These are phyloP conservation scores for Saturnia pavonia DNA, from an alignment of 2,888 invertebrate genomes.

Conservation along the genomic window DNA sequence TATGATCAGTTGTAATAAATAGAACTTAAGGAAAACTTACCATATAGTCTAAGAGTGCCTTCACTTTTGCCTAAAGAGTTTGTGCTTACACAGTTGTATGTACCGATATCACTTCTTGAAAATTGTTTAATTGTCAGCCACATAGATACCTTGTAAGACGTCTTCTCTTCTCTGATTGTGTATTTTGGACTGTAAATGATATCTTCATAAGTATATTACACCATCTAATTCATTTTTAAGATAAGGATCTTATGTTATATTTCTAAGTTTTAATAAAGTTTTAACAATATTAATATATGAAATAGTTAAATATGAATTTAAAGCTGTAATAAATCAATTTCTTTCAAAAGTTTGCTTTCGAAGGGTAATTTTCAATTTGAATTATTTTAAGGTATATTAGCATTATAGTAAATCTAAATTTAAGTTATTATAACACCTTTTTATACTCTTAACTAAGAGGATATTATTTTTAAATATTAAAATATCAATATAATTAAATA, in stretches of 20 bases:
- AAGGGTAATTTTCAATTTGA: neutral
- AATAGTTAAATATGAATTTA: too few relatives aligned
- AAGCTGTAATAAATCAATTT: too few relatives aligned
- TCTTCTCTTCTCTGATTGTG: slow-evolving; percentile 85
- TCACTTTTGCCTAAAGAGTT: slow-evolving; percentile 90
- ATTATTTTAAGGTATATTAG: neutral
- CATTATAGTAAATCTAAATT: neutral
- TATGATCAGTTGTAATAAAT: neutral
- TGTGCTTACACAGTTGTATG: slow-evolving; percentile 90
- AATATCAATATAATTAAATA: neutral
- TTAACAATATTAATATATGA: too few relatives aligned
- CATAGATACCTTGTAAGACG: slow-evolving; percentile 89
- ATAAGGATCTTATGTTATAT: too few relatives aligned
- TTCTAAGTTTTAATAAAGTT: too few relatives aligned
- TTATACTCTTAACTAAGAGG: too few relatives aligned
- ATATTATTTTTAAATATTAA: too few relatives aligned
- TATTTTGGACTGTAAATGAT: slow-evolving; percentile 85
- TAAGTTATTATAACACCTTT: neutral
- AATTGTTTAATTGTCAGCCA: slow-evolving; percentile 85
- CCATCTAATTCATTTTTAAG: neutral
- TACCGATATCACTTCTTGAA: slow-evolving; percentile 80
- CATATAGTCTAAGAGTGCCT: slow-evolving; percentile 87
- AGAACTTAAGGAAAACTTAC: slow-evolving; percentile 43
- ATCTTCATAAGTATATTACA: neutral
- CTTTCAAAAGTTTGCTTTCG: too few relatives aligned